Evolutionary conservation across 2,797 vertebrate species (phyloP), one percentile per base, ranked within the genome.

Genomic region (Heterohyrax brucei): DNA sequence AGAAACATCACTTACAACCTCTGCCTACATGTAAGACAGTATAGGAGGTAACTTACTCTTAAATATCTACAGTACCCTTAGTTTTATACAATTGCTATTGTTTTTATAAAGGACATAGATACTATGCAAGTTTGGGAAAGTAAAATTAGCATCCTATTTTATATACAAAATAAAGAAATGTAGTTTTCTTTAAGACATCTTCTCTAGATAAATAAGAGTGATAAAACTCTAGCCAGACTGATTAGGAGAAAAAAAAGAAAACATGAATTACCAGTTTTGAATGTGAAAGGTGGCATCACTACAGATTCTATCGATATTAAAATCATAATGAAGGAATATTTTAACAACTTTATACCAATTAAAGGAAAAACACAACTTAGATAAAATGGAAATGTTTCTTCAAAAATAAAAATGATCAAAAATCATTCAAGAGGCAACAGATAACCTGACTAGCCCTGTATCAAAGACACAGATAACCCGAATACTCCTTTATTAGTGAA

Each of bases 71-170:
- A 68, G 59, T 77, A 82, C 46, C 24, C 72, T 53, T 82, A 73
- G 50, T 50, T 83, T 87, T 64, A 39, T 48, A 44, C 30, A 86
- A 73, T 70, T 88, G 22, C 26, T 21, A 28, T 78, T 50, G 83
- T 78, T 95, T 91, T 91, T 84, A n/a, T 39, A 59, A 91, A 53
- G 24, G 22, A 91, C 73, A 82, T 93, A 9, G 30, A 88, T 56
- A 26, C 46, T 87, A 10, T 50, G 4, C 62, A 89, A 62, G 3
- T 92, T 92, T 86, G 30, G 13, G 46, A 92, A 72, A 78, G 62
- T n/a, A 59, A 91, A 90, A 68, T 66, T 66, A 53, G 12, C 44
- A 39, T 50, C 64, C 16, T 68, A 48, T 26, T 73, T 95, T 78
- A 64, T 19, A 59, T 9, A 66, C 24, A 12, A 82, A 39, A 78